Evolutionary conservation across 2,797 vertebrate species (phyloP).

Genomic region (Argentina silus): DNA sequence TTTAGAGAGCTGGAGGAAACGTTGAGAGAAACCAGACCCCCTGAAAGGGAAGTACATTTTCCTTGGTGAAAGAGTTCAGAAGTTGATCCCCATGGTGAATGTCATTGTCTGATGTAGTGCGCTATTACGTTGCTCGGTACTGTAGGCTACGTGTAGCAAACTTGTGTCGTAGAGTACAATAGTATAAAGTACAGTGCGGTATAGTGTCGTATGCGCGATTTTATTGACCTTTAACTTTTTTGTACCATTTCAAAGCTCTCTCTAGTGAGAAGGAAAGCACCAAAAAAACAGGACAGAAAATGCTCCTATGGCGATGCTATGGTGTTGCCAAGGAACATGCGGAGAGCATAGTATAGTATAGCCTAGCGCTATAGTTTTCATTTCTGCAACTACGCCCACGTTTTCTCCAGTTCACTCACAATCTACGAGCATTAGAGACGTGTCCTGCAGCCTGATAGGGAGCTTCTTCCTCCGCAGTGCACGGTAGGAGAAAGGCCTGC

Average conservation of each 20-base stretch:
- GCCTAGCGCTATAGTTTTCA: no score
- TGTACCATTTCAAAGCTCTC: not conserved
- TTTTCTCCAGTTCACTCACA: not conserved
- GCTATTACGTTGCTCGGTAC: not conserved
- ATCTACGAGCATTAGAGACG: conserved; percentile 51
- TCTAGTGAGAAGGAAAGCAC: not conserved
- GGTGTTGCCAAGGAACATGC: not conserved
- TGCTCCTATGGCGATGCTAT: not conserved
- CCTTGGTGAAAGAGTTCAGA: conserved; percentile 34
- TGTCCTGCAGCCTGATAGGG: conserved; percentile 58
- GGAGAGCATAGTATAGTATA: not conserved
- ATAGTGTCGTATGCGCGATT: not conserved
- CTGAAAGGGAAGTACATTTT: conserved; percentile 29
- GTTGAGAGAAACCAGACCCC: conserved; percentile 21
- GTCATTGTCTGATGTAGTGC: conserved; percentile 11
- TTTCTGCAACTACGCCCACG: not conserved
- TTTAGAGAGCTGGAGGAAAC: conserved; percentile 27
- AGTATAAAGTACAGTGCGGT: not conserved
- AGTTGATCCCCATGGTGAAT: conserved; percentile 20
- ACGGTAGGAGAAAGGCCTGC: conserved; percentile 31
- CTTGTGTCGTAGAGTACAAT: not conserved
- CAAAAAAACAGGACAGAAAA: not conserved
- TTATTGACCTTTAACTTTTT: no score
- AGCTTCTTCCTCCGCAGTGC: conserved; percentile 48
- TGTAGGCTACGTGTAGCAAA: not conserved